Base-by-base conservation (phyloP, 2,113 vertebrate genomes). In the Dipodomys stephensi region DNA sequence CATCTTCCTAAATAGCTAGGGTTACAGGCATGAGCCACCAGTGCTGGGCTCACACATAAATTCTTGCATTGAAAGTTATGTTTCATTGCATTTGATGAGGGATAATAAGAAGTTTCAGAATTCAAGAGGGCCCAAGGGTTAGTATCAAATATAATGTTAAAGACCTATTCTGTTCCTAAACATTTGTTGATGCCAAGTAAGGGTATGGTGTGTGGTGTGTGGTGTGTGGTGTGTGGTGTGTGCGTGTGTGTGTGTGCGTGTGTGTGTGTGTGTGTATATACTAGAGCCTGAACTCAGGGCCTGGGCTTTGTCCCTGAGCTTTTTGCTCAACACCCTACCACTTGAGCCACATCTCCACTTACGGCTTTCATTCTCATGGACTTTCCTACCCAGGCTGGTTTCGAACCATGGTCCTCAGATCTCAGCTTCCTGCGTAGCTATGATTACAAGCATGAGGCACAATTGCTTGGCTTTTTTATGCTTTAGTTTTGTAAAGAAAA, bases 61-160 rank as follows among this genome's bases (percentile, higher is more conserved):
- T 81, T 87, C 39, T 92, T 83, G 44, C 76, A 94, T 46, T 62
- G 35, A 22, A 95, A 90, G 23, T 90, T 82, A 53, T 6, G 0
- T 95, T 95, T 79, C 78, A 27, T 35, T 91, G 71, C 9, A 94
- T 95, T 74, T 91, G 57, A 82, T 88, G 68, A 87, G 20, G 25
- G 15, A 72, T 89, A 83, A 91, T 83, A 95, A 86, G 46, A 27
- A 83, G 77, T 69, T 88, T 79, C 22, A 78, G 44, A 92, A 95
- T 87, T 93, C 68, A 87, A 46, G 69, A 81, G 82, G 35, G 1
- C 73, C 62, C 80, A n/a, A 65, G 8, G 68, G 57, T 93, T 74
- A 88, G 46, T 77, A 65, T 57, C 22, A 53, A 64, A 77, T 12
- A 19, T 83, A 73, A 88, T 89, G 44, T 71, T 81, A 78, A 78